A percentile compares a stretch with the other conserved stretches of the same genome.
phyloP scores from a whole-genome alignment of 1,140 invertebrate genomes.

The Gyrodactylus salaris region DNA sequence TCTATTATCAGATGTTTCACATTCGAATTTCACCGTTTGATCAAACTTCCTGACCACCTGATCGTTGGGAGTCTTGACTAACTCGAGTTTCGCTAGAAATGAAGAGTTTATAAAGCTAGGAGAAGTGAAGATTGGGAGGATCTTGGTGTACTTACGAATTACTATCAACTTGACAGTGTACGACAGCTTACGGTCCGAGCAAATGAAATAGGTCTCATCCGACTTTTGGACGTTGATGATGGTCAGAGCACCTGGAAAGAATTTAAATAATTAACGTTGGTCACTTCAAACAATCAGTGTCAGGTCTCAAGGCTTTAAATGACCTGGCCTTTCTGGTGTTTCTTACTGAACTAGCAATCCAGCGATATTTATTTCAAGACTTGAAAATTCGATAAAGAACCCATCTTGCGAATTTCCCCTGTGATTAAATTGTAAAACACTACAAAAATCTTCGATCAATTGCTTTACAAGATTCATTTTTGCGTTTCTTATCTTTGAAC shows the following conservation, averaged over 20 bases:
- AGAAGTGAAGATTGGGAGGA: background rate
- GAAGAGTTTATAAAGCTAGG: background rate
- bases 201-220: background rate
- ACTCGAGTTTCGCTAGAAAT: background rate
- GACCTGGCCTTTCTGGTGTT: too few species aligned
- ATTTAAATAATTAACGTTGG: too few species aligned
- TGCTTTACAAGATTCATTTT: too few species aligned
- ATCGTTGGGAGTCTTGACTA: background rate
- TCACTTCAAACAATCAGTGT: too few species aligned
- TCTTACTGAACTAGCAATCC: too few species aligned
- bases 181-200: background rate
- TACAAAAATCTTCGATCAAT: too few species aligned
- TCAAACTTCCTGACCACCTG: background rate
- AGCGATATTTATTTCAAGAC: too few species aligned
- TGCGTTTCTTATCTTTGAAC: too few species aligned
- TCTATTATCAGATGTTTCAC: background rate
- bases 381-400: too few species aligned
- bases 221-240: background rate
- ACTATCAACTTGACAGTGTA: background rate
- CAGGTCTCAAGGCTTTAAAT: too few species aligned
- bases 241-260: background rate
- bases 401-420: too few species aligned
- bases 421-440: too few species aligned
- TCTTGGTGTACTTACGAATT: background rate
- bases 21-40: background rate